Evolutionary conservation across 92 coral and sea anemone genomes (phyloP).

Genomic region (Paragorgia papillata): DNA sequence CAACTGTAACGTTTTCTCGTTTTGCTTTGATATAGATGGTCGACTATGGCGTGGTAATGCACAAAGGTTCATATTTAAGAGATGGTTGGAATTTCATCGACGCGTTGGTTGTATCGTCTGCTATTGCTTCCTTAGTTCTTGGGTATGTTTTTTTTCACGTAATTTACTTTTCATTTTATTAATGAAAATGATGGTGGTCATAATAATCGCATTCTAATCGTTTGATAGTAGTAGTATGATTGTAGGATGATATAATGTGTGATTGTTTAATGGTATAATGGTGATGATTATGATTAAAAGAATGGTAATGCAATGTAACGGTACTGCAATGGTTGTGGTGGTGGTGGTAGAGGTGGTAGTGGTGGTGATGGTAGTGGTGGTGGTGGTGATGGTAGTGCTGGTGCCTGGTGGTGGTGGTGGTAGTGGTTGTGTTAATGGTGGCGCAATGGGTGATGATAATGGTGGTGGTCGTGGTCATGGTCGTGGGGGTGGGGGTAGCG

Average conservation of each 20-base stretch:
- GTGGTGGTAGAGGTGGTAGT: neutral
- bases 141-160: constrained; percentile 56
- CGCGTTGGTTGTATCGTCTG: constrained; percentile 92
- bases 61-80: constrained; percentile 95
- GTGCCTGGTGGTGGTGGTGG: neutral
- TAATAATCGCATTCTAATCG: too few species aligned
- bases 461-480: neutral
- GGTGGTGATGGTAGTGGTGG: constrained; percentile 1
- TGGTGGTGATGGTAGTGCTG: constrained; percentile 7
- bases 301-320: neutral
- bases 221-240: too few species aligned
- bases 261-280: constrained; percentile 3
- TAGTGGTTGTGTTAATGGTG: neutral
- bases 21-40: constrained; percentile 60
- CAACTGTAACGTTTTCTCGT: too few species aligned
- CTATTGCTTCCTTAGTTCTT: constrained; percentile 92
- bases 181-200: neutral
- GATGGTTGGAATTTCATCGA: constrained; percentile 98
- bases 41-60: constrained; percentile 93
- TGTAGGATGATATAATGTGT: too few species aligned
- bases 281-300: neutral
- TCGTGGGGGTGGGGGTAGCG: neutral
- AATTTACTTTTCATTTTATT: neutral
- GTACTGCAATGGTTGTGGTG: neutral
- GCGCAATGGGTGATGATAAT: too few species aligned